Conservation (phyloP, 2,113 vertebrate species). For the Phalacrocorax pelagicus region DNA sequence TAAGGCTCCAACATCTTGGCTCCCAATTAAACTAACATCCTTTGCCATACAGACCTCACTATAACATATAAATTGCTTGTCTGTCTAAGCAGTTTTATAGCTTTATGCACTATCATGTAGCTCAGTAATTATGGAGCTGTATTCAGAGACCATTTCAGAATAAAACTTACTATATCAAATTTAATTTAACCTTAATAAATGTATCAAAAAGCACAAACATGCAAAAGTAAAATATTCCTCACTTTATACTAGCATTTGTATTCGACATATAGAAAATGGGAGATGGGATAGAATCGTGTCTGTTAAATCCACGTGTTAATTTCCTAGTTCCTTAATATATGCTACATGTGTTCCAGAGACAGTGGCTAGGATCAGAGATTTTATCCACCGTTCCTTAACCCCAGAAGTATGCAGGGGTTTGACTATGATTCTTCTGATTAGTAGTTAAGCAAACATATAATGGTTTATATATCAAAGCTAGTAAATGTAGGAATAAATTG, state of each 20-base stretch:
- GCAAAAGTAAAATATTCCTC: constrained; percentile 46
- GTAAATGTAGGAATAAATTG: constrained; percentile 6
- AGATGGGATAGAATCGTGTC: constrained; percentile 15
- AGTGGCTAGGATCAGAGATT: neutral
- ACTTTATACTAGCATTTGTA: constrained; percentile 39
- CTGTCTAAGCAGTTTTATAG: constrained; percentile 71
- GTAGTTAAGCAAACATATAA: constrained; percentile 28
- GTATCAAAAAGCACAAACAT: constrained; percentile 65
- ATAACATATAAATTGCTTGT: constrained; percentile 71
- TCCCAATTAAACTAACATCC: constrained; percentile 74
- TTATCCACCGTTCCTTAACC: neutral
- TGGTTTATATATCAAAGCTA: constrained; percentile 25
- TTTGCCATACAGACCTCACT: constrained; percentile 66
- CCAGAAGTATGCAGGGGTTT: neutral
- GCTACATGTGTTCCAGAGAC: neutral
- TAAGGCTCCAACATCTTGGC: constrained; percentile 66
- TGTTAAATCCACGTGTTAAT: constrained; percentile 53
- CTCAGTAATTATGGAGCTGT: constrained; percentile 69
- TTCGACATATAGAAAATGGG: constrained; percentile 31
- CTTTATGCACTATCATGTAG: constrained; percentile 66
- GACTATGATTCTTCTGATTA: constrained; percentile 43
- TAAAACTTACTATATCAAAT: constrained; percentile 72
- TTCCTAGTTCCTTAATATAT: constrained; percentile 14
- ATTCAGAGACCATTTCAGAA: constrained; percentile 70
- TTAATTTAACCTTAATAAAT: constrained; percentile 71